Evolutionary conservation across 2,113 vertebrate species (phyloP), one percentile per base, ranked within the genome.

Genomic region (Xenopus borealis): DNA sequence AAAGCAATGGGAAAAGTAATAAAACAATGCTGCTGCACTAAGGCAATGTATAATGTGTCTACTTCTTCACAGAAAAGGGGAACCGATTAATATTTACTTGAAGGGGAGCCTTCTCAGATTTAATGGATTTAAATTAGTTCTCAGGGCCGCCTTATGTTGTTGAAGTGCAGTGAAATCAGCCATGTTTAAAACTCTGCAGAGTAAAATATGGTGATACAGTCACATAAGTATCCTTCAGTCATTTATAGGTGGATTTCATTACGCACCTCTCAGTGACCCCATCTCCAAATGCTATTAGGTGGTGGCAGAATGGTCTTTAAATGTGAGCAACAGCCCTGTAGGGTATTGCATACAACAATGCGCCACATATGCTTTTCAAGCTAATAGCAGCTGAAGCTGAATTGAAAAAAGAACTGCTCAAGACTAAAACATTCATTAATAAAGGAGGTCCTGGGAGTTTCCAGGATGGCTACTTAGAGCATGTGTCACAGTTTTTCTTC

Each of bases 1-100:
- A 61, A 75, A 68, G 72, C 72, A 30, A 52, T 23, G 66, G 50
- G 68, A 69, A 75, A 75, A 69, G 58, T 47, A 75, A 75, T 63
- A 75, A 75, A 68, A 67, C 67, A 30, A 17, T 69, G 57, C 40
- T 52, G 53, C 64, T n/a, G 65, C 52, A 58, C 17, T 45, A 57
- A 27, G 72, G 17, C 44, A 75, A 23, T 12, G 57, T 27, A 27
- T 27, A 27, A 27, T 27, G 23, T 27, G 23, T 27, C 23, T 27
- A 27, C 23, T 27, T 27, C 2, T 27, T 27, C 23, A 27, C 23
- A 27, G 23, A 27, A 61, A 63, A 23, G 45, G 57, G 45, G 14
- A 72, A 10, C 14, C 27, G 72, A 73, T 67, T 66, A 20, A 66
- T 57, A 45, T 45, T 16, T 17, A 57, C 46, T 18, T 7, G 45